Evolutionary conservation across 2,888 invertebrate genomes (phyloP), one percentile per base, ranked within the genome.

Genomic region (Malthinus flaveolus): DNA sequence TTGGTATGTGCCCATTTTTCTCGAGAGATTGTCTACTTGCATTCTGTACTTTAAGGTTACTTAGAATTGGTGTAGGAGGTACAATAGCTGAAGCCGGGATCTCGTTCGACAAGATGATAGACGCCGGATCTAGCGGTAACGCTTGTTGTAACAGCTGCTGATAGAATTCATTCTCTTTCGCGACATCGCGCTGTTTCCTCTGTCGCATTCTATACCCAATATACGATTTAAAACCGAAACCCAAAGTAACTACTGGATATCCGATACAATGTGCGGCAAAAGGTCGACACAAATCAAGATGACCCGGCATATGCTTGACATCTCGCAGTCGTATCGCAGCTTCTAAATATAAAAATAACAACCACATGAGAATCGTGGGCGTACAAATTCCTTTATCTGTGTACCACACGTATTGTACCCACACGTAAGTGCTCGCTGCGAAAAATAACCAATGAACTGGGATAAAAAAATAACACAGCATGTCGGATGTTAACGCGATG

Each of bases 321-420:
- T 90, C 91, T 75, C 89, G 85, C 76, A 93, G 86, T 75, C 96
- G 85, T 71, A 95, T 87, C 67, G 92, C 90, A 66, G 93, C 94
- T 83, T 97, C 97, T 75, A 95, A 87, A 82, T 96, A 97, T 75
- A 97, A 91, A 82, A 96, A 92, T 72, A 94, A 82, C 80, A 93
- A 87, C 93, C 97, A 97, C 71, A 97, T 83, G 73, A 92, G 89
- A 73, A 96, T 90, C 66, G 97, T 97, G 56, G 96, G 96, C 78
- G 95, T 84, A 83, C 96, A 97, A 71, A 97, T 87, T 73, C 97
- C 96, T 68, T 82, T 78, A 91, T 96, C 95, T 85, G 95, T 94
- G 80, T 95, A 94, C 96, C 96, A 97, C 66, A 97, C 93, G 80
- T 95, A 96, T 81, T 97, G 97, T 75, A 97, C 93, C 97, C 97